These are phyloP conservation scores for Pygoscelis adeliae DNA, from an alignment of 2,113 vertebrate genomes.

Conservation along the genomic window DNA sequence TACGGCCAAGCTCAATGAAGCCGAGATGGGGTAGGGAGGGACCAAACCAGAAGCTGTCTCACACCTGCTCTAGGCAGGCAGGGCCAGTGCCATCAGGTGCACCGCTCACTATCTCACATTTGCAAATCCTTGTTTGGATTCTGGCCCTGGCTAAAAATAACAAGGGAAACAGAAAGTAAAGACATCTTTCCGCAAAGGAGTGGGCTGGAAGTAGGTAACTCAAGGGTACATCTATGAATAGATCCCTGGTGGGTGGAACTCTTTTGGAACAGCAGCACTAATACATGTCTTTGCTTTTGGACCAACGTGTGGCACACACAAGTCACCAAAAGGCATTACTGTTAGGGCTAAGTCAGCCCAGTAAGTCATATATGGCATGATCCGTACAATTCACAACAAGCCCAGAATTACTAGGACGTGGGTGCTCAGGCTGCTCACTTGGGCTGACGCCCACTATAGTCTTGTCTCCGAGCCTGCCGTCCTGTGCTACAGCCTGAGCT, in stretches of 20 bases:
- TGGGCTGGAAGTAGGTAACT: neutral
- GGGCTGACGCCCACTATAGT: neutral
- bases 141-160: neutral
- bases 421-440: neutral
- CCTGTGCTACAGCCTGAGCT: neutral
- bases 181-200: neutral
- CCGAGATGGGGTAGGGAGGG: neutral
- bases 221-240: neutral
- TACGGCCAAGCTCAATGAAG: rapidly evolving
- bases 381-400: neutral
- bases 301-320: neutral
- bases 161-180: neutral
- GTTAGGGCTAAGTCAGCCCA: neutral
- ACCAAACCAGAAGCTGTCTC: neutral
- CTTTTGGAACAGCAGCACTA: neutral
- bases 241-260: neutral
- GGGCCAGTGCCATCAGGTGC: neutral
- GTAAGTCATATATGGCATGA: rapidly evolving
- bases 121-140: neutral
- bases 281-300: neutral
- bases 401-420: neutral
- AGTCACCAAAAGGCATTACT: neutral
- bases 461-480: neutral
- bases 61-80: neutral
- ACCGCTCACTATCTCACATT: neutral